A percentile compares a stretch with the other conserved stretches of the same genome.
These are phyloP conservation scores for Porites lobata DNA, from an alignment of 92 coral and sea anemone genomes.

Conservation along the genomic window DNA sequence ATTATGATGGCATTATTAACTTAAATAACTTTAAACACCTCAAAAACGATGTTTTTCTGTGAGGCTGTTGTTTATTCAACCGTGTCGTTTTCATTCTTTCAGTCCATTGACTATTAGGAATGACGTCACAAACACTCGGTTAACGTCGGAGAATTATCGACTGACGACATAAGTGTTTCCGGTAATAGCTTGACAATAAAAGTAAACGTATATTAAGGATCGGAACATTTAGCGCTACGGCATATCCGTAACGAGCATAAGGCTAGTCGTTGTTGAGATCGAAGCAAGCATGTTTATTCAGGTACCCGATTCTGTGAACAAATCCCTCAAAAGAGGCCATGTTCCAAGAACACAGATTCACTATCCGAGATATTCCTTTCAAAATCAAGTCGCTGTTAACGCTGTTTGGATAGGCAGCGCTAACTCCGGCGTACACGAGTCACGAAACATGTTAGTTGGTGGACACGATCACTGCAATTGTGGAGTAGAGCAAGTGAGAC, in stretches of 20 bases:
- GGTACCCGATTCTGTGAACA: conserved; percentile 48
- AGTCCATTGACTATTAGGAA: not conserved
- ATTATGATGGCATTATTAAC: not conserved
- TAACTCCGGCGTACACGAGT: conserved; percentile 3
- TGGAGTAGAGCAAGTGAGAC: conserved; percentile 13
- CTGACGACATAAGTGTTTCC: conserved; percentile 59
- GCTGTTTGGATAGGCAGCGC: not conserved
- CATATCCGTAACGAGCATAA: conserved; percentile 18
- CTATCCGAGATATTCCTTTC: conserved; percentile 13
- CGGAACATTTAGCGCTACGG: conserved; percentile 28
- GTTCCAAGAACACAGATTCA: conserved; percentile 37
- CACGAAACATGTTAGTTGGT: conserved; percentile 24
- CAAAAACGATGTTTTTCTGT: not conserved
- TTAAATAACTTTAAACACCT: not conserved
- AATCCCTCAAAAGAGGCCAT: conserved; percentile 32
- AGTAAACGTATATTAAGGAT: conserved; percentile 38
- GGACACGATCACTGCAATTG: conserved; percentile 14
- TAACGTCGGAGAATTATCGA: conserved; percentile 50
- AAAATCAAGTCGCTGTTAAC: conserved; percentile 11
- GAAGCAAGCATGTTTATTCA: conserved; percentile 45
- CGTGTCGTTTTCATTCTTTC: conserved; percentile 29
- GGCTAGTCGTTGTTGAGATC: not conserved
- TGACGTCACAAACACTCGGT: conserved; percentile 48
- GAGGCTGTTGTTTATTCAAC: conserved; percentile 13
- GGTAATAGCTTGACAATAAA: conserved; percentile 45